Evolutionary conservation across 2,888 invertebrate genomes (phyloP).

Genomic region (Pogonocherus hispidulus): DNA sequence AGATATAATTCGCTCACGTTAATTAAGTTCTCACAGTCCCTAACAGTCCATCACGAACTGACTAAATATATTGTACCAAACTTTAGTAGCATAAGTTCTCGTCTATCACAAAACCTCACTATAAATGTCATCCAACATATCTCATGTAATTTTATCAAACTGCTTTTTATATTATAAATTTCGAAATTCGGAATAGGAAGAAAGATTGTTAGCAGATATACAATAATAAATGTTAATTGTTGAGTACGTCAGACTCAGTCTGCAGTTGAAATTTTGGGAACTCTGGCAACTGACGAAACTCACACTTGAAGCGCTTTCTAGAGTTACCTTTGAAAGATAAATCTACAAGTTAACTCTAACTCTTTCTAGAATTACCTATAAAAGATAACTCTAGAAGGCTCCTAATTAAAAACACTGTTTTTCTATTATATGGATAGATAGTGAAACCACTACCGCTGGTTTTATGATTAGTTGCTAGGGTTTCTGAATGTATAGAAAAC

Average conservation of each 20-base stretch:
- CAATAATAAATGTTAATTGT: slow-evolving; percentile 56
- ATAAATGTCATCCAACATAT: slow-evolving; percentile 60
- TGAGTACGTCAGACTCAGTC: slow-evolving; percentile 53
- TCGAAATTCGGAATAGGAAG: slow-evolving; percentile 58
- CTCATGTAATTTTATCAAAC: slow-evolving; percentile 59
- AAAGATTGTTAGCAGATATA: slow-evolving; percentile 61
- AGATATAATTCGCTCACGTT: slow-evolving; percentile 23
- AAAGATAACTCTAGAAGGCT: slow-evolving; percentile 8
- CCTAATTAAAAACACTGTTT: neutral
- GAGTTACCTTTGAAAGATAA: too few species aligned
- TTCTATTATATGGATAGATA: slow-evolving; percentile 2
- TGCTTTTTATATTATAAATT: slow-evolving; percentile 62
- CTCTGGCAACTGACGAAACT: slow-evolving; percentile 6
- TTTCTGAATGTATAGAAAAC: slow-evolving; percentile 49
- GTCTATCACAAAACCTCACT: slow-evolving; percentile 43
- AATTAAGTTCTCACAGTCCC: slow-evolving; percentile 15
- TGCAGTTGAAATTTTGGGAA: slow-evolving; percentile 36
- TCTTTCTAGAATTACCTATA: too few species aligned
- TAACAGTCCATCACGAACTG: slow-evolving; percentile 35
- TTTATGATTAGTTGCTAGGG: slow-evolving; percentile 43
- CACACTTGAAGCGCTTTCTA: neutral
- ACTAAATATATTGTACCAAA: slow-evolving; percentile 32
- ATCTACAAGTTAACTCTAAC: too few species aligned
- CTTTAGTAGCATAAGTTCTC: slow-evolving; percentile 27
- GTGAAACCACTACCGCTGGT: slow-evolving; percentile 13